Evolutionary conservation across 2,113 vertebrate species (phyloP), one percentile per base, ranked within the genome.

Genomic region (Cercocebus atys): DNA sequence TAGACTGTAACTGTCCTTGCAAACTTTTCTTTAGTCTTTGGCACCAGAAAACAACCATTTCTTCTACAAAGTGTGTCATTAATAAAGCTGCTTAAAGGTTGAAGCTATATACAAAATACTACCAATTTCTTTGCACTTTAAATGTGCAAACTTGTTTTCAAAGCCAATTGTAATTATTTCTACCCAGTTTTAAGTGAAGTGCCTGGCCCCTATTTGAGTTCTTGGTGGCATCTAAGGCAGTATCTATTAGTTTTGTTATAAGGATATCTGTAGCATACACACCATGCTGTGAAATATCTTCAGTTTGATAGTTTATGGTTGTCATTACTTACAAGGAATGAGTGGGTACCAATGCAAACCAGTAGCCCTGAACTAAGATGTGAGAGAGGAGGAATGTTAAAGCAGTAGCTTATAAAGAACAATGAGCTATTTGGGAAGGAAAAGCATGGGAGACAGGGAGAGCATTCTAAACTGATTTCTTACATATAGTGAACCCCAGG

Each of bases 1-100:
- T 64, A 94, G 52, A 80, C 75, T 85, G 1, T 45, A 81, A 82
- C 70, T 30, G 0, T 88, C 87, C n/a, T 95, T 50, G 45, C 84
- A 91, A 96, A 79, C 64, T 89, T 86, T 0, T 10, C 82, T 59
- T 43, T 90, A 96, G 47, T 91, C 61, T 96, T 98, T 8, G 0
- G 30, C 83, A 91, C 97, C 66, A 91, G 17, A 55, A 93, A 86
- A 7, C 14, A 23, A 12, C 68, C 85, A 85, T 97, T 97, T 97
- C 86, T 50, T 73, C 59, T 61, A 47, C 6, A 45, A 43, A 84
- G 35, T 52, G 20, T 10, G 20, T 85, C 52, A 93, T 90, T 80
- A 81, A 90, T 88, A 88, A 91, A 55, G 70, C 76, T 85, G 14
- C 13, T 59, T 35, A 93, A 93, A 72, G 1, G 20, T 45, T 32